A percentile compares a stretch with the other conserved stretches of the same genome.
Evolutionary conservation across 2,797 vertebrate species (phyloP).

Genomic region (Alectoris magna): DNA sequence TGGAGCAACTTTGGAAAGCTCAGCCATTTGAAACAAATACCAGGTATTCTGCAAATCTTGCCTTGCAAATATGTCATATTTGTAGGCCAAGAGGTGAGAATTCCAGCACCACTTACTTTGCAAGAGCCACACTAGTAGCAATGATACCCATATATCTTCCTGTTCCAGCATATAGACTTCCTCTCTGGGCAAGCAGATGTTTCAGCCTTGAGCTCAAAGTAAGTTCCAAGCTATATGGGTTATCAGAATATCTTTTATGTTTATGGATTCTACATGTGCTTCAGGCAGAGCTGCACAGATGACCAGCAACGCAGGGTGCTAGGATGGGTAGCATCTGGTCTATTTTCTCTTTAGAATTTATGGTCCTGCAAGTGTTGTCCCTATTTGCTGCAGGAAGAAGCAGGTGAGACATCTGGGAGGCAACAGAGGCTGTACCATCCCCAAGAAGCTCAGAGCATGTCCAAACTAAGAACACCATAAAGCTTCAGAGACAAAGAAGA

Average conservation of each 20-base stretch:
- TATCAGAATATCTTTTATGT: neutral
- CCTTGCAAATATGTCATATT: neutral
- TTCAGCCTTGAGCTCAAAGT: neutral
- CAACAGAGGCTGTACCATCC: neutral
- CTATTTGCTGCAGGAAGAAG: neutral
- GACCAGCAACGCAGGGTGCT: neutral
- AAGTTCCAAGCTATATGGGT: rapidly evolving
- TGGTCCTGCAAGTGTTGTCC: neutral
- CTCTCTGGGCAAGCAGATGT: rapidly evolving
- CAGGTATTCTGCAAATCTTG: rapidly evolving
- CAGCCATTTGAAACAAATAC: neutral
- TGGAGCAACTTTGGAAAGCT: neutral
- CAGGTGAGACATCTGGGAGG: neutral
- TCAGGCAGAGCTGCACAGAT: neutral
- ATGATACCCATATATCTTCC: rapidly evolving
- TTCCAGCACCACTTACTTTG: neutral
- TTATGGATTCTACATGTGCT: neutral
- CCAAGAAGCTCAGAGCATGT: neutral
- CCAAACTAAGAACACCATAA: neutral
- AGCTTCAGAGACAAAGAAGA: neutral
- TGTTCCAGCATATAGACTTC: neutral
- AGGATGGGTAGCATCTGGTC: rapidly evolving
- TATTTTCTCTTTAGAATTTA: neutral
- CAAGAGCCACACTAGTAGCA: neutral
- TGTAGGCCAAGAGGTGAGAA: neutral